phyloP scores from a whole-genome alignment of 2,797 vertebrate species.

The Adelosebastes latens region DNA sequence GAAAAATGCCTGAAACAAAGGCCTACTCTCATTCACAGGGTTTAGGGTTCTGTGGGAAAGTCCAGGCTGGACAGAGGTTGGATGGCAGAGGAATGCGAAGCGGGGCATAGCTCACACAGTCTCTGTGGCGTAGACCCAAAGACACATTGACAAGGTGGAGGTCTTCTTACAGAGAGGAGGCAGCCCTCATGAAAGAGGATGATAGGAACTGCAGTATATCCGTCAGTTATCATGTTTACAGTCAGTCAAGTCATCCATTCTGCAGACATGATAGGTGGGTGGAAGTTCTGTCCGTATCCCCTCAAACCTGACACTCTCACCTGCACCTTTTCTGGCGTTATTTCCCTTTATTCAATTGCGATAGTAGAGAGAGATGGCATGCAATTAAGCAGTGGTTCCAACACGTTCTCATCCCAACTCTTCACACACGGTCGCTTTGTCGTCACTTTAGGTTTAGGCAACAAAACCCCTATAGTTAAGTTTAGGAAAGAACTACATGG shows the following conservation, averaged over 20 bases:
- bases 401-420: fast-evolving
- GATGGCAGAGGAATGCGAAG: conserved; percentile 79
- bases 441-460: no score
- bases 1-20: conserved; percentile 85
- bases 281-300: not conserved
- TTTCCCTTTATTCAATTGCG: not conserved
- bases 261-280: not conserved
- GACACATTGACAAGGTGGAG: conserved; percentile 74
- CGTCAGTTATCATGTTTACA: conserved; percentile 35
- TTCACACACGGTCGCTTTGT: no score
- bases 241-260: conserved; percentile 7
- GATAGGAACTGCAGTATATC: conserved; percentile 30
- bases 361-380: not conserved
- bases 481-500: no score
- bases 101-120: conserved; percentile 74
- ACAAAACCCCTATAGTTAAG: no score
- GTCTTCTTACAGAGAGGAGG: conserved; percentile 65
- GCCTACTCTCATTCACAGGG: conserved; percentile 82
- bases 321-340: not conserved
- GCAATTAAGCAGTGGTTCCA: not conserved
- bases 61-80: conserved; percentile 79
- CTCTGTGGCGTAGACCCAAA: conserved; percentile 68
- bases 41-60: conserved; percentile 84
- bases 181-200: conserved; percentile 54
- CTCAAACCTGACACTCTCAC: not conserved